Percentiles rank a stretch among this genome's conserved stretches.
Evolutionary conservation across 2,113 vertebrate genomes (phyloP).

Genomic region (Podiceps cristatus): DNA sequence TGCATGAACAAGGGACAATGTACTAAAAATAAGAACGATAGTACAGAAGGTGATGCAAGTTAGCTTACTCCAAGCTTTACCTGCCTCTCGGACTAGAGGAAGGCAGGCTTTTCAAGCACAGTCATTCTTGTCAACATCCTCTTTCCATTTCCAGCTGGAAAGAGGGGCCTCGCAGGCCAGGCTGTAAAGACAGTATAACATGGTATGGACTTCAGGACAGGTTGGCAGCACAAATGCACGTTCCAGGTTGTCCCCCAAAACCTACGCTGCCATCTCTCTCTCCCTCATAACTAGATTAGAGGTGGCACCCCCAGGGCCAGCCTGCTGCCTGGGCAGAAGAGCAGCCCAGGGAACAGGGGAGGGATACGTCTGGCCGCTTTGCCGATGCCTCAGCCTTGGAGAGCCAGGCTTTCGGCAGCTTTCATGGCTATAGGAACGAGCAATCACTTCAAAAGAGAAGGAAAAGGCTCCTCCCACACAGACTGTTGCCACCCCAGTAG

Average conservation of each 20-base stretch:
- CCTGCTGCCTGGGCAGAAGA: background rate
- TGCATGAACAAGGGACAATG: background rate
- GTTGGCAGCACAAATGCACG: background rate
- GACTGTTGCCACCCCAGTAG: fast-evolving
- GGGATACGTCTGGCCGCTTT: background rate
- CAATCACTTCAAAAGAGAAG: background rate
- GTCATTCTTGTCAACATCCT: background rate
- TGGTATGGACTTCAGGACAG: background rate
- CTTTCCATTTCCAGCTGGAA: background rate
- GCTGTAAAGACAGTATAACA: background rate
- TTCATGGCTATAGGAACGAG: background rate
- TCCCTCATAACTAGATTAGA: no score
- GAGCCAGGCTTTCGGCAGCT: background rate
- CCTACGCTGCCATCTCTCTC: no score
- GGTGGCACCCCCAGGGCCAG: background rate
- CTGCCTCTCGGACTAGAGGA: background rate
- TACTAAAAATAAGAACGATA: background rate
- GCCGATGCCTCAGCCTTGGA: background rate
- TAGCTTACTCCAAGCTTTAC: background rate
- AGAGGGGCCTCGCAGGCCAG: background rate
- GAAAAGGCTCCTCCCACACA: background rate
- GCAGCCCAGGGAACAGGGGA: background rate
- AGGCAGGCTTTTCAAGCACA: background rate
- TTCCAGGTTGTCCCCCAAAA: background rate
- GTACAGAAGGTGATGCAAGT: background rate